Evolutionary conservation across 2,113 vertebrate genomes (phyloP), one percentile per base, ranked within the genome.

Genomic region (Carettochelys insculpta): DNA sequence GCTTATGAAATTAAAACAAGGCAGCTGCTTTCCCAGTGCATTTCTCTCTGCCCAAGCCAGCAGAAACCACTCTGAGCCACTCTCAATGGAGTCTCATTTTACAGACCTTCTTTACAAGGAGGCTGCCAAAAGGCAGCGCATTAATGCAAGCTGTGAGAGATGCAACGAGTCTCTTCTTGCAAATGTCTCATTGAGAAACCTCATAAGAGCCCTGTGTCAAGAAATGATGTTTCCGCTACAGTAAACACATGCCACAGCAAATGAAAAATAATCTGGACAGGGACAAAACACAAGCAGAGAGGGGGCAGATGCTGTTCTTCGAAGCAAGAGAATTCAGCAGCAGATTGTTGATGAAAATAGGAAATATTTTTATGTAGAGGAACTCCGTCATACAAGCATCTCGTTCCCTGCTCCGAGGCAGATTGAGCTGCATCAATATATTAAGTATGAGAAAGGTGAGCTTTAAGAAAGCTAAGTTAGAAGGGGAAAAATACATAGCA

Each of bases 151-250:
- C 61, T 3, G 65, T 92, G 52, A 82, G 65, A 81, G 83, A 56
- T 54, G 83, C 92, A 82, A 31, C 8, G 68, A 89, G 83, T 38
- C 77, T 73, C 80, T 38, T 86, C 85, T 89, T 83, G 92, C 76
- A 90, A 94, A 79, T 43, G 78, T 83, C 94, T 94, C 85, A 90
- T 86, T 92, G 92, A 95, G 78, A 93, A 94, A 94, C 93, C 94
- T 50, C 92, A 88, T 90, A 95, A 92, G 96, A 87, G 76, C 71
- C 81, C 48, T 84, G 83, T 20, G 4, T 94, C 92, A 95, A 82
- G 87, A 82, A 93, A 88, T 31, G 75, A 56, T 48, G 56, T 43
- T 25, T 45, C 71, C 4, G 41, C 43, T 75, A 75, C 38, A 29
- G 41, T 75, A 75, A 45, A 31, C 89, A 79, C 61, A 92, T 93